These are phyloP conservation scores for Leptodactylus fallax DNA, from an alignment of 2,797 vertebrate species.

Conservation along the genomic window DNA sequence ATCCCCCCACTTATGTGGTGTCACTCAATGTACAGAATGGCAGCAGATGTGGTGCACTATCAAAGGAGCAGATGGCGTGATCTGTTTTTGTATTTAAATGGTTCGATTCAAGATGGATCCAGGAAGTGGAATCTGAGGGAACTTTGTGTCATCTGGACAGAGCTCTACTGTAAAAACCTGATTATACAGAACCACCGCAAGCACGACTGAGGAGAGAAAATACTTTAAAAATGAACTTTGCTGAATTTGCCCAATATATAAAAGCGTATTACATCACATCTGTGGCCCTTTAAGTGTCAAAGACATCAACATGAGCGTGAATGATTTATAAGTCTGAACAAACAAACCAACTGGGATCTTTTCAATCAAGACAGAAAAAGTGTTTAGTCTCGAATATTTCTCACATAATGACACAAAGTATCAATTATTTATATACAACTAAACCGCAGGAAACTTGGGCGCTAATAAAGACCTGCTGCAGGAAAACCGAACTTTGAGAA, in stretches of 20 bases:
- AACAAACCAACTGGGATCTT: background rate
- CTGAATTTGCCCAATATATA: background rate
- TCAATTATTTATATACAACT: conserved; percentile 1
- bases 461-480: background rate
- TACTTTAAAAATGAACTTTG: background rate
- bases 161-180: background rate
- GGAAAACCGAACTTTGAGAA: background rate
- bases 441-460: background rate
- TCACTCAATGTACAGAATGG: too few relatives aligned
- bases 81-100: too few relatives aligned
- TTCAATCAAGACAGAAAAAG: background rate
- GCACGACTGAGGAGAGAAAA: background rate
- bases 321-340: background rate
- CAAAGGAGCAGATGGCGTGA: too few relatives aligned
- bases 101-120: too few relatives aligned
- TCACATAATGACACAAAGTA: background rate
- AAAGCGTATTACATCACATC: background rate
- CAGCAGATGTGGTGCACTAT: too few relatives aligned
- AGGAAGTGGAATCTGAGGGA: background rate
- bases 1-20: too few relatives aligned
- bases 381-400: background rate
- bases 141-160: background rate
- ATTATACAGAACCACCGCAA: background rate
- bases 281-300: background rate
- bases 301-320: background rate